Evolutionary conservation across 2,113 vertebrate species (phyloP).

Genomic region (Heterotilapia buettikoferi): DNA sequence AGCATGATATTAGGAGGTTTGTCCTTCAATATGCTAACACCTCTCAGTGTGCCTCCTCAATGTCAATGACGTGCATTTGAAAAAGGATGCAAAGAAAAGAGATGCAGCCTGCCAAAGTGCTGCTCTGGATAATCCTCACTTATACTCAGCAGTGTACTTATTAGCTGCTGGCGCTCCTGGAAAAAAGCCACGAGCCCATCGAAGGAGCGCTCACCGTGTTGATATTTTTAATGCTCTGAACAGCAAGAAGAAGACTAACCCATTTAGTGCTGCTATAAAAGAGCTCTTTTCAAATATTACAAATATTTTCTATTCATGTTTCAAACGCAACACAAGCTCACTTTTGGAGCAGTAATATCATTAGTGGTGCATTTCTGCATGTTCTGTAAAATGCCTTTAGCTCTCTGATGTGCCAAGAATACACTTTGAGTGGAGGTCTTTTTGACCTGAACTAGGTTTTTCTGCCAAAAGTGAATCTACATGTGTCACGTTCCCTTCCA

Average conservation of each 20-base stretch:
- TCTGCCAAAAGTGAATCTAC: not conserved
- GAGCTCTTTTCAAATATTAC: not conserved
- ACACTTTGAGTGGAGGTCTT: not conserved
- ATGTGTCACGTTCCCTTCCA: not conserved
- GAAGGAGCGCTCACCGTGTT: not conserved
- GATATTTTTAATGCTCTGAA: not conserved
- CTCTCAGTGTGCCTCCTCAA: not conserved
- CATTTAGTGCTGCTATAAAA: not conserved
- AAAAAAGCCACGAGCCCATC: not conserved
- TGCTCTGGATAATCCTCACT: slow-evolving; percentile 27
- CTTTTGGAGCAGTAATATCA: not conserved
- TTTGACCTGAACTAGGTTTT: not conserved
- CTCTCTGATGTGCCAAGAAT: not conserved
- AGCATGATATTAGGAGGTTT: not conserved
- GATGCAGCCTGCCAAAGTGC: slow-evolving; percentile 19
- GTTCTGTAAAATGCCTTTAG: not conserved
- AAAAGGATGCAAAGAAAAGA: not conserved
- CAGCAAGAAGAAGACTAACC: not conserved
- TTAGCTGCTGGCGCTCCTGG: not conserved
- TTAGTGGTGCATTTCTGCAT: not conserved
- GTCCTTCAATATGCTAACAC: not conserved
- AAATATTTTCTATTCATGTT: not conserved
- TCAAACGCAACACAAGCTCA: not conserved
- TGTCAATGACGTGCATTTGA: not conserved
- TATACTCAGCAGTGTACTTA: not conserved